These are phyloP conservation scores for Agrypnia vestita DNA, from an alignment of 1,140 invertebrate genomes.

Conservation along the genomic window DNA sequence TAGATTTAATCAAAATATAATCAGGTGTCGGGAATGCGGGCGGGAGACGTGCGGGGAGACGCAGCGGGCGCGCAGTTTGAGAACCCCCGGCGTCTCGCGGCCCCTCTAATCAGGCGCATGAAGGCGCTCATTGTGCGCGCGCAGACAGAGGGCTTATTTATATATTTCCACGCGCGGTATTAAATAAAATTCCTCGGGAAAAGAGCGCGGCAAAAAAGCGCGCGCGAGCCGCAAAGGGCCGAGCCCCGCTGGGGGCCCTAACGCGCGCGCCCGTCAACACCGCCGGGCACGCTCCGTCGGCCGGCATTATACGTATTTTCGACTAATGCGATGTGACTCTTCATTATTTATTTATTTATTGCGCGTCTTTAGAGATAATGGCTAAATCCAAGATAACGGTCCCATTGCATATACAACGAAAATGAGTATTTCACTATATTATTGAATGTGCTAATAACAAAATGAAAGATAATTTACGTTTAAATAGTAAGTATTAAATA, in stretches of 20 bases:
- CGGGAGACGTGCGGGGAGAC: neutral
- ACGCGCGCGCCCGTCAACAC: neutral
- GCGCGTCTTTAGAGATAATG: too few relatives aligned
- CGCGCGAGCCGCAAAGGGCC: neutral
- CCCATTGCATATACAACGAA: too few relatives aligned
- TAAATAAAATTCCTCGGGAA: neutral
- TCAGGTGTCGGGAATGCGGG: neutral
- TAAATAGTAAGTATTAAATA: too few relatives aligned
- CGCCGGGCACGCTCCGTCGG: neutral
- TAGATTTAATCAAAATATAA: constrained; percentile 16
- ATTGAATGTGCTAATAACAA: too few relatives aligned
- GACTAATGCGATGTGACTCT: too few relatives aligned
- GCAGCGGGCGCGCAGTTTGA: too few relatives aligned
- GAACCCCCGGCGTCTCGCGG: constrained; percentile 10
- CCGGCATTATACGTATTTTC: neutral
- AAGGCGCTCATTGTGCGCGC: constrained; percentile 16
- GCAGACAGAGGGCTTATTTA: constrained; percentile 7
- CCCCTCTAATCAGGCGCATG: constrained; percentile 36
- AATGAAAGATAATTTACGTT: too few relatives aligned
- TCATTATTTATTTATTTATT: too few relatives aligned
- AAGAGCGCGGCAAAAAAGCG: constrained; percentile 9
- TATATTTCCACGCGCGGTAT: neutral
- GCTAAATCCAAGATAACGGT: too few relatives aligned
- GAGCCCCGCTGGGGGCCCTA: neutral
- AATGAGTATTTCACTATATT: too few relatives aligned